Evolutionary conservation across 2,888 invertebrate genomes (phyloP), one percentile per base, ranked within the genome.

Genomic region (Mayetiola destructor): DNA sequence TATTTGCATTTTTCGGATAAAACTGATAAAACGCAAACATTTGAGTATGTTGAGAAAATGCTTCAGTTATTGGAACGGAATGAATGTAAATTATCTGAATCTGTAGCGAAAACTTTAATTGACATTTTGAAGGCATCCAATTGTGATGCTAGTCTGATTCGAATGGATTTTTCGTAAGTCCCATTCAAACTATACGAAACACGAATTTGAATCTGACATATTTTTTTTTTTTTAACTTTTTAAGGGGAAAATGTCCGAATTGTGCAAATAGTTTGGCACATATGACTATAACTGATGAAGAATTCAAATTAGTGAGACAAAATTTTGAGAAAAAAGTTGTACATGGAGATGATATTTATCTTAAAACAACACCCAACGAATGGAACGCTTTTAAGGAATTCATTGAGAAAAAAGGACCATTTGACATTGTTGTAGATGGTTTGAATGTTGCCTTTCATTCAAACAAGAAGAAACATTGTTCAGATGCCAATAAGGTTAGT

Each of bases 381-480:
- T 48, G 48, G 48, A 27, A 23, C n/a, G 1, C 12, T 8, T 48
- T 48, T n/a, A 27, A 27, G 16, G 2, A 9, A 3, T 6, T n/a
- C 4, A 48, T 48, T 6, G 8, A n/a, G 8, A 16, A 48, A 27
- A 6, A 27, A 10, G 48, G 48, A 27, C 48, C 48, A 27, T 48
- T 48, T n/a, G 48, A 48, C 16, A 48, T 48, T n/a, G 48, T 48
- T 8, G 27, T 48, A 27, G 48, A 48, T 27, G 48, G 48, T 1
- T 48, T 48, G n/a, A 48, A 48, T n/a, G 48, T 48, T 3, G 12
- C 48, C 27, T 48, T n/a, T n/a, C n/a, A n/a, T n/a, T n/a, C n/a
- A n/a, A n/a, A n/a, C n/a, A n/a, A n/a, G n/a, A n/a, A n/a, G n/a
- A n/a, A n/a, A n/a, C n/a, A n/a, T n/a, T n/a, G n/a, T n/a, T n/a